Conservation (phyloP, 2,888 invertebrate species). For the Agrenia bidenticulata region DNA sequence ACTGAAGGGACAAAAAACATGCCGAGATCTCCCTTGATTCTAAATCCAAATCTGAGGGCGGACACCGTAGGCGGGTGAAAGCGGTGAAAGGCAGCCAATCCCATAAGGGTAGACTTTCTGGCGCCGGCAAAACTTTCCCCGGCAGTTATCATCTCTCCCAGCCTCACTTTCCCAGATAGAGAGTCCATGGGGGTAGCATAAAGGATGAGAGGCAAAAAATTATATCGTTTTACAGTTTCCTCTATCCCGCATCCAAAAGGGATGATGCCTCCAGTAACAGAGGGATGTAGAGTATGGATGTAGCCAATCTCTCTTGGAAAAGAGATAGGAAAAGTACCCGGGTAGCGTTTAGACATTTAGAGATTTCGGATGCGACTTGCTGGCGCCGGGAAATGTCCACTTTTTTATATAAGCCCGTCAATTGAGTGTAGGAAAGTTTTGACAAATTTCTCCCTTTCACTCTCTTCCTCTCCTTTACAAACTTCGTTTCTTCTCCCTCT, state of each 20-base stretch:
- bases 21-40: slow-evolving; percentile 19
- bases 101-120: slow-evolving; percentile 47
- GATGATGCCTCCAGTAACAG: too few species aligned
- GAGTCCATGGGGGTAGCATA: too few species aligned
- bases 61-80: slow-evolving; percentile 51
- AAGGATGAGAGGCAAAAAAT: too few species aligned
- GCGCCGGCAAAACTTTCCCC: slow-evolving; percentile 51
- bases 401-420: slow-evolving; percentile 51
- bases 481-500: slow-evolving; percentile 30
- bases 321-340: slow-evolving; percentile 18
- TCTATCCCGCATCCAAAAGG: too few species aligned
- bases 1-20: slow-evolving; percentile 49
- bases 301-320: slow-evolving; percentile 13
- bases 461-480: slow-evolving; percentile 31
- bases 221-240: too few species aligned
- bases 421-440: slow-evolving; percentile 42
- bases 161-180: too few species aligned
- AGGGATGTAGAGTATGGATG: too few species aligned
- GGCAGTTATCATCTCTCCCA: slow-evolving; percentile 27
- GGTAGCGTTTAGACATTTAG: not conserved
- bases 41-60: slow-evolving; percentile 41
- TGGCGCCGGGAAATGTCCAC: slow-evolving; percentile 53
- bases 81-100: slow-evolving; percentile 52
- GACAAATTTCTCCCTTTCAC: slow-evolving; percentile 46
- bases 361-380: slow-evolving; percentile 38